Conservation (phyloP, 2,113 vertebrate species). For the Monopterus albus region DNA sequence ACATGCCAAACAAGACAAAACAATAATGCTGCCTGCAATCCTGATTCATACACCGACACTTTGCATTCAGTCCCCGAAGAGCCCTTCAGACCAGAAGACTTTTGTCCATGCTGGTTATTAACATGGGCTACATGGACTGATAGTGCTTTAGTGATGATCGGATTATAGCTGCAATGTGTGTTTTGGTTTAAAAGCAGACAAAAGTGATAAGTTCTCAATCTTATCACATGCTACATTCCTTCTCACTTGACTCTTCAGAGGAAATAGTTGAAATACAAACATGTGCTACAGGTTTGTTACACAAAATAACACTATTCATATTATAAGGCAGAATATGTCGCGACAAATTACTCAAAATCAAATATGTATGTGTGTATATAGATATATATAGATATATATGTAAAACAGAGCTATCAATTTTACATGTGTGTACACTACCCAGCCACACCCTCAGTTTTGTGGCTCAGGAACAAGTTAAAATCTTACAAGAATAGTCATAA, state of each 20-base stretch:
- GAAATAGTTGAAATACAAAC: conserved; percentile 25
- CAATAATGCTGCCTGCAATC: not conserved
- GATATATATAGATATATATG: too few relatives aligned
- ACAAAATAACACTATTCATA: conserved; percentile 6
- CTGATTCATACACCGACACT: not conserved
- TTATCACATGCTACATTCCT: conserved; percentile 36
- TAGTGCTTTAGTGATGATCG: not conserved
- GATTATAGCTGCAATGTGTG: conserved; percentile 8
- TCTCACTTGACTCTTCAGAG: conserved; percentile 22
- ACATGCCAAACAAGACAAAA: conserved; percentile 9
- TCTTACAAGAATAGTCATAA: not conserved
- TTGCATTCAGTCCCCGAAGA: not conserved
- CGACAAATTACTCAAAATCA: not conserved
- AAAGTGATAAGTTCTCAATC: not conserved
- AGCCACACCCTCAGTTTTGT: not conserved
- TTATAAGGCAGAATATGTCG: conserved; percentile 61
- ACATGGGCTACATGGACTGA: not conserved
- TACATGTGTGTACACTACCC: not conserved
- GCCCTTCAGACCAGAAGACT: not conserved
- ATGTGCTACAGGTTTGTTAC: conserved; percentile 1
- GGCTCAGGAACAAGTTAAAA: conserved; percentile 22
- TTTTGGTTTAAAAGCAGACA: conserved; percentile 41
- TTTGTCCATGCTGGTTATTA: not conserved
- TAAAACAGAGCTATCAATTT: conserved; percentile 7
- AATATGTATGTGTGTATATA: conserved; percentile 25